Base-by-base conservation (phyloP, 2,113 vertebrate species). In the Leptobrachium leishanense region DNA sequence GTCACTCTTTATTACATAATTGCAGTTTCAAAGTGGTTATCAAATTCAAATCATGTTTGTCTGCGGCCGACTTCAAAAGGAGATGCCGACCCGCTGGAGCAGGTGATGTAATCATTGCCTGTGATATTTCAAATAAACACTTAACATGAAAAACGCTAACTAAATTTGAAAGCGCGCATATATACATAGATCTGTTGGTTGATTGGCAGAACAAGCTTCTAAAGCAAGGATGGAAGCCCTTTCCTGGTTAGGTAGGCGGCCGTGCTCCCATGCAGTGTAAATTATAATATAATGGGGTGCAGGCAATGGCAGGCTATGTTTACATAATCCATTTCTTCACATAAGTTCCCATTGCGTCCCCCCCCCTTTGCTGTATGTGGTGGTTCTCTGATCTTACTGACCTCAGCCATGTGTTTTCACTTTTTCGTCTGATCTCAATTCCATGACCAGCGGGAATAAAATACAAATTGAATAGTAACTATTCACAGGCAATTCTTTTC, bases 381-480 rank as follows among this genome's bases (percentile, higher is more conserved):
- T 96, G 97, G 97, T 96, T 96, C 95, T 95, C 93, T 96, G 96
- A 97, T 97, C 97, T 93, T 86, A 87, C 95, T 98, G 97, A 99
- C 97, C 97, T 93, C 91, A 89, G 89, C 94, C 97, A 99, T 98
- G 95, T 99, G 97, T 97, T 98, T 98, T 98, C 96, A 98, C 97
- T 99, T 98, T 98, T 92, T 90, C 92, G 96, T 98, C 96, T 98
- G 97, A 99, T 98, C 96, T 98, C 95, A 95, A 95, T 97, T 94
- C 95, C 91, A 95, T 95, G 95, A 97, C 96, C 97, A 98, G 96
- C 94, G 91, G 96, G 96, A 98, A 97, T 95, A 94, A 95, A 95
- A 97, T 96, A 97, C 97, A 98, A 98, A 99, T 99, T 98, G 96
- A 98, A 99, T 98, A 95, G 95, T 98, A 99, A 98, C 96, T 94